A percentile compares a stretch with the other conserved stretches of the same genome.
Conservation (phyloP, 64 coral and sea anemone genomes). For the Stichodactyla helianthus region DNA sequence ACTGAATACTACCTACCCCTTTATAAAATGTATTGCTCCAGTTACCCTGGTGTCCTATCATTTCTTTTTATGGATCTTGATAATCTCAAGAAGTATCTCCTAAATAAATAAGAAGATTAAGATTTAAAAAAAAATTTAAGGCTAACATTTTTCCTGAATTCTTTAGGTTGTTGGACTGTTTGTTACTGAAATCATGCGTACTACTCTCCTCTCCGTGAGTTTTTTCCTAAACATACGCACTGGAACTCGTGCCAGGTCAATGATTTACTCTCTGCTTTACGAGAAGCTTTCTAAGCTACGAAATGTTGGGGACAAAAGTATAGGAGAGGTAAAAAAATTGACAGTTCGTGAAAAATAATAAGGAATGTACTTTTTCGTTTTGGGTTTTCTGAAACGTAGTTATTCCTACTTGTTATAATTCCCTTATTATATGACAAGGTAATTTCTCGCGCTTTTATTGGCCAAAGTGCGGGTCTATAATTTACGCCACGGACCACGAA, state of each 20-base stretch:
- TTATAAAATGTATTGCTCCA: no score
- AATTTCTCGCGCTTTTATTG: no score
- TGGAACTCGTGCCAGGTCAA: slow-evolving; percentile 51
- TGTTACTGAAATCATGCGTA: slow-evolving; percentile 48
- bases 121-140: neutral
- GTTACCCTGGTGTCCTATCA: no score
- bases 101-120: no score
- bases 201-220: slow-evolving; percentile 52
- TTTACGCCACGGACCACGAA: no score
- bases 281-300: slow-evolving; percentile 70
- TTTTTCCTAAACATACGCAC: slow-evolving; percentile 87
- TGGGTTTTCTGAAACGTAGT: no score
- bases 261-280: slow-evolving; percentile 70
- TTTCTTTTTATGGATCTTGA: no score
- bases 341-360: neutral
- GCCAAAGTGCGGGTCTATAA: no score
- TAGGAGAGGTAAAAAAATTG: slow-evolving; percentile 66
- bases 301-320: slow-evolving; percentile 85
- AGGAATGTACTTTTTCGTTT: neutral
- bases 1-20: no score
- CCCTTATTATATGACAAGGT: no score
- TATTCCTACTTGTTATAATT: no score
- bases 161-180: slow-evolving; percentile 68
- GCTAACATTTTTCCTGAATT: neutral
- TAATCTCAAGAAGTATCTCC: no score